Evolutionary conservation across 2,888 invertebrate genomes (phyloP), one percentile per base, ranked within the genome.

Genomic region (Invenusta paracnida): DNA sequence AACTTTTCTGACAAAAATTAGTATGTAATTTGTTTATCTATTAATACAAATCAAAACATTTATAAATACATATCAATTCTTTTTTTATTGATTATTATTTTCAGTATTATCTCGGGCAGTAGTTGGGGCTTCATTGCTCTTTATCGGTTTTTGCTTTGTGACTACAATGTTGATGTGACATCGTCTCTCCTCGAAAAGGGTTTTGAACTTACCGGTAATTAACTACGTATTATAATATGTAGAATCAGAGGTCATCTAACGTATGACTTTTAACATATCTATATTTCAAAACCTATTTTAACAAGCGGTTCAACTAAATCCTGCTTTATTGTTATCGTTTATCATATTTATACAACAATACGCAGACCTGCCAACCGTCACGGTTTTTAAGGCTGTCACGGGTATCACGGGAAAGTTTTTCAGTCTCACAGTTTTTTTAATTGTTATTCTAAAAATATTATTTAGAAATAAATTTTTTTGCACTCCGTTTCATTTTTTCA

Each of bases 131-230:
- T 73, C 29, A 82, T 82, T 82, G 30, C 13, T 5, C 29, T 82
- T 23, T 82, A 82, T 30, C 82, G 82, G 11, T 30, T 30, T 27
- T 29, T 82, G 13, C 23, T 82, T 17, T 82, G 82, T 28, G 82
- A 82, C 29, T 30, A 30, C 82, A 82, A 28, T 13, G 30, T 13
- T 13, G 82, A 29, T 29, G 2, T 82, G 1, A 82, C 82, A 2
- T 30, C 29, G 27, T 5, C 5, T 82, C 31, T 82, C 17, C 2
- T 29, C 29, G 82, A 82, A 29, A 82, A 82, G 31, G 82, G 82
- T 2, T 82, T 82, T 23, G 82, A 82, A 29, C 82, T 82, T 29
- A 82, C 82, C 27, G 82, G 82, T 30, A 48, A 48, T 5, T 48
- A 48, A 48, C 5, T 48, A 5, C 17, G 48, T 48, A n/a, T n/a